Evolutionary conservation across 2,113 vertebrate genomes (phyloP).

Genomic region (Python bivittatus): DNA sequence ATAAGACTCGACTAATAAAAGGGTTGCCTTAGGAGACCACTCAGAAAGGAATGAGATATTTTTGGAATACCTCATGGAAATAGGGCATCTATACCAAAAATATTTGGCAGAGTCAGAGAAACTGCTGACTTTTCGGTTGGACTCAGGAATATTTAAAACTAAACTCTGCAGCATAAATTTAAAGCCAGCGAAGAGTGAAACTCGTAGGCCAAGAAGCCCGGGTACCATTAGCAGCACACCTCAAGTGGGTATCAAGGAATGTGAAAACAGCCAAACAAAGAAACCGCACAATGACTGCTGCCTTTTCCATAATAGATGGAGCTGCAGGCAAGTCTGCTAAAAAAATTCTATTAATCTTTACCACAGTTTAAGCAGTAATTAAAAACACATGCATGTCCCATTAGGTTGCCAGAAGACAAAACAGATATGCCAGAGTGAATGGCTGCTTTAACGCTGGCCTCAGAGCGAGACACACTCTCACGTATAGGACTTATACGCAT

Average conservation of each 20-base stretch:
- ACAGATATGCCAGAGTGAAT: neutral
- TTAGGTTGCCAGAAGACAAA: constrained; percentile 30
- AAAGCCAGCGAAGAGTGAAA: fast-evolving
- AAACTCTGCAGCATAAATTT: neutral
- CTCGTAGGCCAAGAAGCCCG: neutral
- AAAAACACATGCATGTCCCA: constrained; percentile 50
- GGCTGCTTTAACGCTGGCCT: neutral
- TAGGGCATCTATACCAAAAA: neutral
- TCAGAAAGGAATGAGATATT: neutral
- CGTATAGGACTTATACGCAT: constrained; percentile 24
- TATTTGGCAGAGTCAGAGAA: neutral
- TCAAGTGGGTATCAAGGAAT: neutral
- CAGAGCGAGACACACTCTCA: constrained; percentile 10
- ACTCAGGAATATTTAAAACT: neutral
- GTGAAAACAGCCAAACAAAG: constrained; percentile 26
- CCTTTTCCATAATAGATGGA: neutral
- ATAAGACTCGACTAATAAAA: neutral
- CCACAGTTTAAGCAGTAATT: constrained; percentile 56
- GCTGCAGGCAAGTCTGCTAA: constrained; percentile 52
- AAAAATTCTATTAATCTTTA: constrained; percentile 55
- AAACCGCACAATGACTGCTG: neutral
- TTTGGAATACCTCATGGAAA: no score
- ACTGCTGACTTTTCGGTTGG: neutral
- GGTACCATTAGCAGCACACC: neutral
- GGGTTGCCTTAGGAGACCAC: neutral